These are phyloP conservation scores for Dendrocincla tyrannina DNA, from an alignment of 2,797 vertebrate genomes.

Conservation along the genomic window DNA sequence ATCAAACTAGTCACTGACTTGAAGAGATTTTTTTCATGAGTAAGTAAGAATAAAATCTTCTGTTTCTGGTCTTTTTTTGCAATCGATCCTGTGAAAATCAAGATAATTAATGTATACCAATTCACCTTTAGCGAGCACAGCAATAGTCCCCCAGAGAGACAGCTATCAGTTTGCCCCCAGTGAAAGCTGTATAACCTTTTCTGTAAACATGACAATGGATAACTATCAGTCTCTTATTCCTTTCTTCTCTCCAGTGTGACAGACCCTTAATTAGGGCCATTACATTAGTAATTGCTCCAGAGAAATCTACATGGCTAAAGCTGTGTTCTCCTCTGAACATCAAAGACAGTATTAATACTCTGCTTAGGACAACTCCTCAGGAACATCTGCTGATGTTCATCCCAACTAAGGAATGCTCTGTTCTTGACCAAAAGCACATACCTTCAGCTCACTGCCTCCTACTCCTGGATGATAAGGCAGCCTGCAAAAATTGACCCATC, in stretches of 20 bases:
- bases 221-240: neutral
- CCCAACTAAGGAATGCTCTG: neutral
- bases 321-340: neutral
- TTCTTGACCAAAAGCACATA: neutral
- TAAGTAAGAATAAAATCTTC: neutral
- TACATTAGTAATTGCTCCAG: neutral
- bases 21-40: neutral
- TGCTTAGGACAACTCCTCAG: neutral
- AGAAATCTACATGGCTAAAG: neutral
- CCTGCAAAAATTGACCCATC: neutral
- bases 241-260: neutral
- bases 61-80: neutral
- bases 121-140: neutral
- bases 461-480: neutral
- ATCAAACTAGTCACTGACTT: neutral
- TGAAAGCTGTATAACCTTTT: neutral
- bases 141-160: neutral
- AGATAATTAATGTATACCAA: neutral
- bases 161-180: neutral
- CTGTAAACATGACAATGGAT: neutral
- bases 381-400: neutral
- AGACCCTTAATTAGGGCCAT: neutral
- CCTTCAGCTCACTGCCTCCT: neutral
- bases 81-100: constrained; percentile 1
- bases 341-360: neutral